phyloP scores from a whole-genome alignment of 2,797 vertebrate genomes.

The Adelosebastes latens region DNA sequence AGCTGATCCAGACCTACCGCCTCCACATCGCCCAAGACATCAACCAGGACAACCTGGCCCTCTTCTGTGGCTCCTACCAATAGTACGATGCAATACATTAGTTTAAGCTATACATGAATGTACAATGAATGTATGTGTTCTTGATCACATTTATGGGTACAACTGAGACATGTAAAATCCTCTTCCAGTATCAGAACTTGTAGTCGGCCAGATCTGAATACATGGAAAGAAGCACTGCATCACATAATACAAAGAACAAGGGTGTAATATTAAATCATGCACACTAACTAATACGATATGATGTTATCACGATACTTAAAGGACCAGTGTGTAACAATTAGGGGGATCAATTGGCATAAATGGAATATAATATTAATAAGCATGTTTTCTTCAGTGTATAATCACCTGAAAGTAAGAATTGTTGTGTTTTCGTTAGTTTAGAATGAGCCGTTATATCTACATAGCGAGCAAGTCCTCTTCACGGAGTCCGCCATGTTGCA shows the following conservation, averaged over 20 bases:
- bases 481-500: no score
- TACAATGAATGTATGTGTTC: neutral
- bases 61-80: conserved; percentile 93
- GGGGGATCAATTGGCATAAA: no score
- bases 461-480: no score
- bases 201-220: neutral
- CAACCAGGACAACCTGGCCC: conserved; percentile 96
- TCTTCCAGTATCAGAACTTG: neutral
- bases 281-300: neutral
- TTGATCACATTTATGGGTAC: neutral
- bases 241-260: neutral
- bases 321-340: no score
- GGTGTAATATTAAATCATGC: neutral
- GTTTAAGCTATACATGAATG: neutral
- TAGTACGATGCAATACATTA: conserved; percentile 81
- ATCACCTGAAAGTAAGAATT: no score
- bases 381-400: no score
- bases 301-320: no score
- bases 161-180: neutral
- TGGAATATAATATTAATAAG: no score
- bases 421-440: no score
- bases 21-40: conserved; percentile 97
- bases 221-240: neutral
- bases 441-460: no score
- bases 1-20: conserved; percentile 97